Evolutionary conservation across 1,140 invertebrate species (phyloP), one percentile per base, ranked within the genome.

Genomic region (Halotydeus destructor): DNA sequence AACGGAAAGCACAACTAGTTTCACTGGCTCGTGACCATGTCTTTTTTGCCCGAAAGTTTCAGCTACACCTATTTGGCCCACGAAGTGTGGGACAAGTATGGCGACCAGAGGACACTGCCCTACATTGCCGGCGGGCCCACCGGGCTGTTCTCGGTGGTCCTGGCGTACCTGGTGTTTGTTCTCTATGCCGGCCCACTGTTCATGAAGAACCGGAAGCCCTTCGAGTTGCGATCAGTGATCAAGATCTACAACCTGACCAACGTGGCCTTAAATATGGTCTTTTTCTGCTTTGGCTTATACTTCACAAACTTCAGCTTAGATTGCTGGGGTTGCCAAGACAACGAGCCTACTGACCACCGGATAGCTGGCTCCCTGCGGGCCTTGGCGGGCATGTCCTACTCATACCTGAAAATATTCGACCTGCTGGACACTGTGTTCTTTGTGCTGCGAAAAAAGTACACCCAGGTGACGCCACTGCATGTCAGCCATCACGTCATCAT

Each of bases 131-230:
- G 79, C 46, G 43, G 46, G 3, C 84, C 84, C 21, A 66, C 76
- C 52, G 26, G 26, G 26, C 21, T 45, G 5, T 16, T 33, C 5
- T 14, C 37, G 9, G 27, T 45, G 12, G 25, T 43, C 18, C 14
- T 27, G 32, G 74, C 69, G 48, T 88, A 85, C 62, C 79, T 75
- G 33, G 78, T 79, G 54, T 79, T 82, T 55, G 76, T 80, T 39
- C 78, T 49, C 42, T 45, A 44, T 25, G 57, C 84, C 40, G 83
- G 83, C 9, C 81, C 80, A 34, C 72, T 71, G 52, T 59, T 77
- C 38, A 89, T 89, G 84, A 74, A 78, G 58, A 74, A 82, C 56
- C 68, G 81, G 50, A 74, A 80, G 61, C 75, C 83, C 3, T 76
- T 78, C 55, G 69, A 83, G 47, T 37, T 21, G 22, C 35, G 35